Evolutionary conservation across 2,888 invertebrate species (phyloP).

Genomic region (Coremacera marginata): DNA sequence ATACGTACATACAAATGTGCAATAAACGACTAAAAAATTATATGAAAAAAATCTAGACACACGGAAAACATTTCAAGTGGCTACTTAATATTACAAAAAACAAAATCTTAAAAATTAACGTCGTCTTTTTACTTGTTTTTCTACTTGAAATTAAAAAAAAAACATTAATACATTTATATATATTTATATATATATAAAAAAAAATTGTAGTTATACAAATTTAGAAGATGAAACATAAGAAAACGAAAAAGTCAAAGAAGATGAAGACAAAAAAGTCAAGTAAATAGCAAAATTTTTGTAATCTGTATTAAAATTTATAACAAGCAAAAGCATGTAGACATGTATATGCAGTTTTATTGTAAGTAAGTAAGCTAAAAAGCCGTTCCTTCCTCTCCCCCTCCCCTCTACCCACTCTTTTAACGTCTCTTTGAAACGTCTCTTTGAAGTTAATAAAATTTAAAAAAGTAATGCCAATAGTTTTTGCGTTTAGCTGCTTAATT

Average conservation of each 20-base stretch:
- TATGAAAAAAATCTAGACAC: not conserved
- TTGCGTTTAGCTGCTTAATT: too few species aligned
- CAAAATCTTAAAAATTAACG: not conserved
- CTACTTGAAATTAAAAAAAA: conserved; percentile 8
- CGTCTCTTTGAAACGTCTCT: not conserved
- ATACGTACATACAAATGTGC: conserved; percentile 38
- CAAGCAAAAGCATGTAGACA: conserved; percentile 11
- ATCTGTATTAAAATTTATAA: conserved; percentile 56
- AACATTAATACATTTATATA: not conserved
- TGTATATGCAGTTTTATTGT: not conserved
- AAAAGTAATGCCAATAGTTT: not conserved
- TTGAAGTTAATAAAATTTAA: not conserved
- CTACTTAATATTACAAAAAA: not conserved
- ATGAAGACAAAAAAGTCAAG: not conserved
- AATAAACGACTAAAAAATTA: conserved; percentile 38
- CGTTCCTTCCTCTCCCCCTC: too few species aligned
- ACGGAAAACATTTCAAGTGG: not conserved
- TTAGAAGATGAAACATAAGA: not conserved
- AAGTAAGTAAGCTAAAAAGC: too few species aligned
- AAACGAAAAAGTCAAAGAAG: not conserved
- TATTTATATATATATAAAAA: not conserved
- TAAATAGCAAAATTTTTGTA: conserved; percentile 64
- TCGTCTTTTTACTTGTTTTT: conserved; percentile 15
- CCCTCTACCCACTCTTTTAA: too few species aligned
- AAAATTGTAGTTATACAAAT: conserved; percentile 29